These are phyloP conservation scores for Ptychochromis oligacanthus DNA, from an alignment of 2,113 vertebrate genomes.

Conservation along the genomic window DNA sequence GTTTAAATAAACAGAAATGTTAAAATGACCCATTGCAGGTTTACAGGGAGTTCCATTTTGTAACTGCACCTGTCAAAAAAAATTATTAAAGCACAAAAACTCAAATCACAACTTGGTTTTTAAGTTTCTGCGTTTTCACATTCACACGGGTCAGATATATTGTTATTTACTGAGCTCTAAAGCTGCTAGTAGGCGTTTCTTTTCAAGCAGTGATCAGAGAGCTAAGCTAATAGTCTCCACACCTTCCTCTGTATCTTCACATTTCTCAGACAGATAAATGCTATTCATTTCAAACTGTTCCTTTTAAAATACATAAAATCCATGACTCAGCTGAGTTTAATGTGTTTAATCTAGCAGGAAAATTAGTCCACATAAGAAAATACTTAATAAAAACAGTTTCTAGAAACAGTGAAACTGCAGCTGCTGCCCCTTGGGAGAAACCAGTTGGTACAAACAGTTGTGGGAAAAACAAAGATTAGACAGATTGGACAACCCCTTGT, in stretches of 20 bases:
- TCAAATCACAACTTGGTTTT: not conserved
- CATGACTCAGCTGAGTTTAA: rapidly evolving
- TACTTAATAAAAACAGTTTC: not conserved
- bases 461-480: not conserved
- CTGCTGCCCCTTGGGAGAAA: constrained; percentile 13
- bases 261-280: not conserved
- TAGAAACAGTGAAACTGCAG: constrained; percentile 18
- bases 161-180: not conserved
- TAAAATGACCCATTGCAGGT: rapidly evolving
- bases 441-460: not conserved
- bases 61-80: not conserved
- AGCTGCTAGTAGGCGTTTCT: not conserved
- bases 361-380: not conserved
- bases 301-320: not conserved
- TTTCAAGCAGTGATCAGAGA: not conserved
- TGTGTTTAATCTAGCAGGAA: not conserved
- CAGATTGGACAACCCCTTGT: not conserved
- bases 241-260: not conserved
- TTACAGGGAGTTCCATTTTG: not conserved
- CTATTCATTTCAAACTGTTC: not conserved
- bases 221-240: not conserved
- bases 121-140: rapidly evolving
- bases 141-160: not conserved
- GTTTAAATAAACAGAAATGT: not conserved
- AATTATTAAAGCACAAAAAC: not conserved